Evolutionary conservation across 1,140 invertebrate species (phyloP), one percentile per base, ranked within the genome.

Genomic region (Drosophila littoralis): DNA sequence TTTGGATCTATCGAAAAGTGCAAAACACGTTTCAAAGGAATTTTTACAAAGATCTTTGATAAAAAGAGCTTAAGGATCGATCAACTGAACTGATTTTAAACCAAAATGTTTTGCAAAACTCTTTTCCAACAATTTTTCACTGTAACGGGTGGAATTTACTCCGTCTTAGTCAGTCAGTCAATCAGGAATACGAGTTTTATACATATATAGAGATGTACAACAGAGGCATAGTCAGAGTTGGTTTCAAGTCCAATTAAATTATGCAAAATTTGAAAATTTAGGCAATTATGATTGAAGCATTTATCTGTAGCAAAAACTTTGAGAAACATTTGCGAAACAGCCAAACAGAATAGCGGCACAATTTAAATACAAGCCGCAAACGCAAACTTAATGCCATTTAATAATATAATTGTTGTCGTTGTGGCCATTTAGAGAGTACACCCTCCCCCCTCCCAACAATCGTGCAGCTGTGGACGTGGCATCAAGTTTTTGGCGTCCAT

Each of bases 201-300:
- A 17, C 17, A 22, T 2, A 28, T 28, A 0, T 5, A 28, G 22
- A 28, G 4, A 28, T 28, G 22, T 5, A 28, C 0, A 28, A 28
- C 22, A 28, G 22, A 3, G 22, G 3, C 22, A 28, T 28, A 28
- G 22, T 28, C 22, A 28, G 0, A 28, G 22, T n/a, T 63, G 57
- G 12, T 59, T 33, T 55, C 45, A 81, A 77, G 65, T 75, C 58
- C 68, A 80, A 91, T 91, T 71, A 78, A 89, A 88, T 89, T 81
- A 89, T 90, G 85, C 81, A 73, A 90, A 90, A 90, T 90, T 90
- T 69, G 82, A 73, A 90, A 90, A 90, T 90, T 90, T 69, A 86
- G 81, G 81, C 77, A 90, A 90, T 90, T 90, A 90, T 81, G 79
- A 90, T 90, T 90, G 86, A 79, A 82, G 73, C 78, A 79, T 77